These are phyloP conservation scores for Osmoderma eremita DNA, from an alignment of 2,888 invertebrate genomes.

Conservation along the genomic window DNA sequence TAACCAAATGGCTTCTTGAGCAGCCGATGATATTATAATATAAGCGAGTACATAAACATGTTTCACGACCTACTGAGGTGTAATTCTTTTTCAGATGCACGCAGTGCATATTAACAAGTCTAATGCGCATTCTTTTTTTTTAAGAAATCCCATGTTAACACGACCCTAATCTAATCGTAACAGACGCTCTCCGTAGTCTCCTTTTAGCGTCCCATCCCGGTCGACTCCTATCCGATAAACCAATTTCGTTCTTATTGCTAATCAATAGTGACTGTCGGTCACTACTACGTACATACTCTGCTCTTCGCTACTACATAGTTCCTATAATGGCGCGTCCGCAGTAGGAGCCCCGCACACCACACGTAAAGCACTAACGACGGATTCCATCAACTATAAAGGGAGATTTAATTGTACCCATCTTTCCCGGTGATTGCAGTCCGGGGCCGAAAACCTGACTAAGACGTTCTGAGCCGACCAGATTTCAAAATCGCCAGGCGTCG, in stretches of 20 bases:
- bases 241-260: slow-evolving; percentile 37
- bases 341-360: slow-evolving; percentile 14
- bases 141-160: no score
- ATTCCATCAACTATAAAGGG: slow-evolving; percentile 62
- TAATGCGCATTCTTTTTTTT: no score
- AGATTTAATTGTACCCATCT: slow-evolving; percentile 61
- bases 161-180: no score
- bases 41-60: no score
- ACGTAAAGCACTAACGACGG: slow-evolving; percentile 55
- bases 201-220: background rate
- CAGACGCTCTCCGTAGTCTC: no score
- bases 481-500: slow-evolving; percentile 27
- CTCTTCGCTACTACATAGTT: background rate
- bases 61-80: no score
- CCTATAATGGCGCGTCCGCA: no score
- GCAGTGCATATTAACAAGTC: no score
- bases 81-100: no score
- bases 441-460: slow-evolving; percentile 58
- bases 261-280: slow-evolving; percentile 36
- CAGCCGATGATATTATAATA: no score
- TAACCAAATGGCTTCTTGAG: no score
- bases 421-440: slow-evolving; percentile 59
- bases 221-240: slow-evolving; percentile 19
- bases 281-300: no score
- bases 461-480: slow-evolving; percentile 53